These are phyloP conservation scores for Mormyrus iriodes DNA, from an alignment of 2,113 vertebrate species.

Conservation along the genomic window DNA sequence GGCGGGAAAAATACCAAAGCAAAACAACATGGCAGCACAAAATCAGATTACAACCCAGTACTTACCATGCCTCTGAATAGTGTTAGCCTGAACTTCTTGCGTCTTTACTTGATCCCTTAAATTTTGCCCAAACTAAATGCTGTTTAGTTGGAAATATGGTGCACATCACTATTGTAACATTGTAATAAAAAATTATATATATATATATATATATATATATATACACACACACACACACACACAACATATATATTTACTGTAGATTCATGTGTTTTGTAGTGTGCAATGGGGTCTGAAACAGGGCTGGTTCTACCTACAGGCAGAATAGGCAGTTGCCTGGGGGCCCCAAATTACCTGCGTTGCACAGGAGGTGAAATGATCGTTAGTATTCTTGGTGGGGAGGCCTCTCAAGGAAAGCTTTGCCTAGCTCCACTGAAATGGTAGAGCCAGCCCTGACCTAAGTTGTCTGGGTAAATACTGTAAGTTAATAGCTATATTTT, in stretches of 20 bases:
- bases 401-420: background rate
- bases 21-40: conserved; percentile 33
- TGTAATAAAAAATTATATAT: too few species aligned
- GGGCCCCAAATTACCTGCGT: background rate
- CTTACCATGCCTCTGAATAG: background rate
- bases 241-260: too few species aligned
- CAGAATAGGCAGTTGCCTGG: too few species aligned
- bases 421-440: too few species aligned
- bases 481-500: background rate
- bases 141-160: background rate
- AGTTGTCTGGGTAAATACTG: background rate
- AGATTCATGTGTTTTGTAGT: too few species aligned
- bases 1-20: conserved; percentile 41
- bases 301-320: too few species aligned
- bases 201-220: too few species aligned
- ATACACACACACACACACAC: too few species aligned
- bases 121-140: background rate
- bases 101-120: background rate
- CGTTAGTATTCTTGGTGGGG: background rate
- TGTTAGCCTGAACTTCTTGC: background rate
- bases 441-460: background rate
- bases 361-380: background rate
- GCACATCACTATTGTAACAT: background rate
- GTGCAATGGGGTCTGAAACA: too few species aligned
- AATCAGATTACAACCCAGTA: background rate